These are phyloP conservation scores for Battus philenor DNA, from an alignment of 1,140 invertebrate species.

Conservation along the genomic window DNA sequence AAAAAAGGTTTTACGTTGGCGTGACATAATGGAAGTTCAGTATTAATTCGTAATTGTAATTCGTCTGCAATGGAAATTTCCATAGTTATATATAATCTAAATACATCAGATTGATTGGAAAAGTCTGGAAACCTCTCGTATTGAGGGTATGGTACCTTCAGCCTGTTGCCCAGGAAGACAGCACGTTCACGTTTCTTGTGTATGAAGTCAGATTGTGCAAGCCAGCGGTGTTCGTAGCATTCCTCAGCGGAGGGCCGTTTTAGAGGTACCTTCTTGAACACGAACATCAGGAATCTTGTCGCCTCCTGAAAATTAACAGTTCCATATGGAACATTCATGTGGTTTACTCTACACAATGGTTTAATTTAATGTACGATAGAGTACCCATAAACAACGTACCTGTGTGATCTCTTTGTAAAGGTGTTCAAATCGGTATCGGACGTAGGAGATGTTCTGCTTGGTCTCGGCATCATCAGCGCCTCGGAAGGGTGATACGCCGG, in stretches of 20 bases:
- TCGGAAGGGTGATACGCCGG: slow-evolving; percentile 94
- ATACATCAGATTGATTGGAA: too few species aligned
- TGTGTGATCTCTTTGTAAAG: slow-evolving; percentile 96
- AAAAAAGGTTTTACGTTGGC: too few species aligned
- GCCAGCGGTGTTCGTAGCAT: slow-evolving; percentile 96
- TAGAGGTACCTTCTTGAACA: slow-evolving; percentile 95
- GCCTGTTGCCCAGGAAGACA: slow-evolving; percentile 87
- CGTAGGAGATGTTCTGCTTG: slow-evolving; percentile 92
- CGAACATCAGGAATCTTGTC: slow-evolving; percentile 93
- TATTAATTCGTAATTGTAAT: too few species aligned
- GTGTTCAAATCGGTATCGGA: slow-evolving; percentile 95
- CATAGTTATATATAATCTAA: too few species aligned
- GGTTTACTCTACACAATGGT: too few species aligned
- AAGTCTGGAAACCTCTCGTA: too few species aligned
- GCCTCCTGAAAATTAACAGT: slow-evolving; percentile 61
- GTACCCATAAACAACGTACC: slow-evolving; percentile 80
- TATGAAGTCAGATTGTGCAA: slow-evolving; percentile 93
- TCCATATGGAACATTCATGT: too few species aligned
- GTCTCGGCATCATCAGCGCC: slow-evolving; percentile 90
- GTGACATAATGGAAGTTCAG: too few species aligned
- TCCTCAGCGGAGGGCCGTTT: slow-evolving; percentile 96
- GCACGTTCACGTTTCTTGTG: slow-evolving; percentile 93
- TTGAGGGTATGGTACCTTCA: slow-evolving; percentile 80
- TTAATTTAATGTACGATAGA: too few species aligned
- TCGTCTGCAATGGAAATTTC: too few species aligned